phyloP scores from a whole-genome alignment of 53 echinoderm and acorn worm species.

The Echinarachnius parma region DNA sequence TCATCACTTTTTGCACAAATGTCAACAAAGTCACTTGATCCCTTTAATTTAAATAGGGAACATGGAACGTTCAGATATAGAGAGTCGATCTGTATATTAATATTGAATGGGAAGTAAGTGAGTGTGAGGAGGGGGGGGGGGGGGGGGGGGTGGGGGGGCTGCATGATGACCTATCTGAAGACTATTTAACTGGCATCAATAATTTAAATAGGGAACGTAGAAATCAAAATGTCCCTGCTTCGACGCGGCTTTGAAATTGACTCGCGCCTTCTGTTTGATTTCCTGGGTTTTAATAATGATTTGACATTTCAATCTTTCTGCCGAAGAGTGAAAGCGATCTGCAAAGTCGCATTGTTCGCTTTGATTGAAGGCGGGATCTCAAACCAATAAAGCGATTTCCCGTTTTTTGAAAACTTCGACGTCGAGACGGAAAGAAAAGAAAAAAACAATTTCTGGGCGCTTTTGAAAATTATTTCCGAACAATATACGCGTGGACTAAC shows the following conservation, averaged over 20 bases:
- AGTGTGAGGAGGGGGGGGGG: background rate
- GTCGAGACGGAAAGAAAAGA: background rate
- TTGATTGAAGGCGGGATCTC: conserved; percentile 6
- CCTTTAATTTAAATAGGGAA: too few species aligned
- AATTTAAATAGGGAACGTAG: too few species aligned
- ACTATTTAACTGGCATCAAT: too few species aligned
- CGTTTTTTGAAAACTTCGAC: background rate
- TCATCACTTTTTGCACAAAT: too few species aligned
- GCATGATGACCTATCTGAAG: too few species aligned
- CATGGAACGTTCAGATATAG: too few species aligned
- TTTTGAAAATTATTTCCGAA: background rate
- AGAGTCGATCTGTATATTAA: too few species aligned
- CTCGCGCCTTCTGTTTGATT: too few species aligned
- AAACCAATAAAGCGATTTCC: background rate
- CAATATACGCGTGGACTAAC: conserved; percentile 1
- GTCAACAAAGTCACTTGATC: too few species aligned
- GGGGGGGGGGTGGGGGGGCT: background rate
- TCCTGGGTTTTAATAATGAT: too few species aligned
- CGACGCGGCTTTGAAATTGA: too few species aligned
- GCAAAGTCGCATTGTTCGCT: background rate
- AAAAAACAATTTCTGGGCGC: background rate
- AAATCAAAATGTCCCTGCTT: too few species aligned
- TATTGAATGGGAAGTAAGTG: background rate
- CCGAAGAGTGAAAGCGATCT: conserved; percentile 6
- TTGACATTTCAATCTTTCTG: conserved; percentile 13